A percentile compares a stretch with the other conserved stretches of the same genome.
phyloP scores from a whole-genome alignment of 2,113 vertebrate genomes.

The Laticauda laticaudata region DNA sequence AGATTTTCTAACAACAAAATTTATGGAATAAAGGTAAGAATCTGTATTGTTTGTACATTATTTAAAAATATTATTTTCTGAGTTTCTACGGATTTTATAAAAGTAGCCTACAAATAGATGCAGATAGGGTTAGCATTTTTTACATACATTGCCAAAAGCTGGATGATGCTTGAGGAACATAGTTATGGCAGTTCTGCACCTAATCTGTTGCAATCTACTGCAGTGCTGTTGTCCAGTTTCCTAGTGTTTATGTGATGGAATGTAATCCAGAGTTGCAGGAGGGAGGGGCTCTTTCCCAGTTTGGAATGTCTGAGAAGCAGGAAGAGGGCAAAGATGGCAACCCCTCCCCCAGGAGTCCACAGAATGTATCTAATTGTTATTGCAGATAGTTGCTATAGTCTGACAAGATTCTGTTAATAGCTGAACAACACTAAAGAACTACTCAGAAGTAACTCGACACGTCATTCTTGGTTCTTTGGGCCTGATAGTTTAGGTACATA shows the following conservation, averaged over 20 bases:
- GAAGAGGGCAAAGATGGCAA: neutral
- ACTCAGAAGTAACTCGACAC: neutral
- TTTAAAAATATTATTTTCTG: neutral
- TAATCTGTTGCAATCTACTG: neutral
- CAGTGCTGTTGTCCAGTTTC: neutral
- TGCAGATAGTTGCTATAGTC: neutral
- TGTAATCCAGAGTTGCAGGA: neutral
- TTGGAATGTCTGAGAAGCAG: neutral
- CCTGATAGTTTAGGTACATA: neutral
- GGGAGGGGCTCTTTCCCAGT: neutral
- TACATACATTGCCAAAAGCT: neutral
- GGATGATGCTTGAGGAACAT: neutral
- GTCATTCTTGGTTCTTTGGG: neutral
- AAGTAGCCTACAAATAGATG: neutral
- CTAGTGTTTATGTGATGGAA: neutral
- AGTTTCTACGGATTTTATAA: neutral
- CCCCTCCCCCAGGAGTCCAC: neutral
- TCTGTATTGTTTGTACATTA: neutral
- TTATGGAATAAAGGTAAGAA: neutral
- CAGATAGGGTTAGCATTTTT: neutral
- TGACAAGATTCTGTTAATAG: neutral
- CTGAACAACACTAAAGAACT: neutral
- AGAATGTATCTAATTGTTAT: neutral
- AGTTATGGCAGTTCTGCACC: neutral
- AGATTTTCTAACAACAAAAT: neutral